Conservation (phyloP, 2,113 vertebrate species). For the Podarcis muralis region DNA sequence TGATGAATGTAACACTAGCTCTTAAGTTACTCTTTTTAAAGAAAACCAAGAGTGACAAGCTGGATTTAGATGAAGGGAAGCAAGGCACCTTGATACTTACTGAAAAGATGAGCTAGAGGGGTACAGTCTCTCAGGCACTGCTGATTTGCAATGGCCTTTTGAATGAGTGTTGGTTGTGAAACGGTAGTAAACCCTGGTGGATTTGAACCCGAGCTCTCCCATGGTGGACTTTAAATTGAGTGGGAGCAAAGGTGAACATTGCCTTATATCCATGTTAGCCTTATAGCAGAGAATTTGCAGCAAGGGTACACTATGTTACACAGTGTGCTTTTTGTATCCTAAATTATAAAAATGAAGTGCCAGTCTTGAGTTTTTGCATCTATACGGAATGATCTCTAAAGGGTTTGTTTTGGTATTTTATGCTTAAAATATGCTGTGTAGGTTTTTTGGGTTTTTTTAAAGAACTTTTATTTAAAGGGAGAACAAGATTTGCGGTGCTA, state of each 20-base stretch:
- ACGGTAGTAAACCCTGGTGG: not conserved
- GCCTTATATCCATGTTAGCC: slow-evolving; percentile 62
- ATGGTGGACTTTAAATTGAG: slow-evolving; percentile 20
- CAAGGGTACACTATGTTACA: slow-evolving; percentile 49
- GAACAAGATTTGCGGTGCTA: not conserved
- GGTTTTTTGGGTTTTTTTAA: not conserved
- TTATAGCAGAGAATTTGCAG: slow-evolving; percentile 54
- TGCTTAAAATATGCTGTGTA: slow-evolving; percentile 36
- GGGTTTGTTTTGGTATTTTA: slow-evolving; percentile 31
- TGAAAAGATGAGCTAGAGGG: slow-evolving; percentile 22
- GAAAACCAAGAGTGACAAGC: slow-evolving; percentile 24
- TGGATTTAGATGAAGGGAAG: slow-evolving; percentile 41
- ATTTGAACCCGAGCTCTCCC: slow-evolving; percentile 47
- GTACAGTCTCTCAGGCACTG: not conserved
- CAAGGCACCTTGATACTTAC: slow-evolving; percentile 44
- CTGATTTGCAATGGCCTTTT: not conserved
- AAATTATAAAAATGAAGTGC: slow-evolving; percentile 46
- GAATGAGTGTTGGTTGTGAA: not conserved
- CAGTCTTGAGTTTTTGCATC: slow-evolving; percentile 36
- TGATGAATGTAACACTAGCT: slow-evolving; percentile 54
- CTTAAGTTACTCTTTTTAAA: slow-evolving; percentile 53
- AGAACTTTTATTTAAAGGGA: not conserved
- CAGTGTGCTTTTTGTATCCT: slow-evolving; percentile 45
- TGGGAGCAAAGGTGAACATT: slow-evolving; percentile 47
- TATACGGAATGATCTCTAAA: slow-evolving; percentile 15